These are phyloP conservation scores for Drosophila nikananu DNA, from an alignment of 1,140 invertebrate species.

Conservation along the genomic window DNA sequence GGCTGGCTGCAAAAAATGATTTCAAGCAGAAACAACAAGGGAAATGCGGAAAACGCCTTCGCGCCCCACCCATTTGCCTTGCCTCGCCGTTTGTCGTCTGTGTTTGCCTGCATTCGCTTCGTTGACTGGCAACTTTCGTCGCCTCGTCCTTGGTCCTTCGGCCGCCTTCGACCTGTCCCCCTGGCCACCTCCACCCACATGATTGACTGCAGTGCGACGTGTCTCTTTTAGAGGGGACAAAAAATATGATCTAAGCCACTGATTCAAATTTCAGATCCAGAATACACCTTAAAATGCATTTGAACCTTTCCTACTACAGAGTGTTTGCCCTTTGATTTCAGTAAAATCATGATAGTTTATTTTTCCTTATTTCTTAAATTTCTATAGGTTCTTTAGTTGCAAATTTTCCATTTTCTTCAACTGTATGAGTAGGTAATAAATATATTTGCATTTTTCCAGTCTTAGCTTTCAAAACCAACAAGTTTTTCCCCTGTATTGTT, in stretches of 20 bases:
- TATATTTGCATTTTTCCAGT: neutral
- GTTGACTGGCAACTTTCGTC: slow-evolving; percentile 79
- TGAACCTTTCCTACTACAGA: no score
- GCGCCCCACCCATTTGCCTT: slow-evolving; percentile 41
- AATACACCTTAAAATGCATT: slow-evolving; percentile 2
- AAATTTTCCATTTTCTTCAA: neutral
- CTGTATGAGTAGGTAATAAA: neutral
- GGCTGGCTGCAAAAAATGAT: slow-evolving; percentile 66
- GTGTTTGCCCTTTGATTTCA: neutral
- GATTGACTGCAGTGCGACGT: slow-evolving; percentile 77
- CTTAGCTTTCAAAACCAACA: neutral
- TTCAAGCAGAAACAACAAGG: slow-evolving; percentile 81
- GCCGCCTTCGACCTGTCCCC: neutral
- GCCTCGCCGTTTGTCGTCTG: slow-evolving; percentile 49
- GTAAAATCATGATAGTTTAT: neutral
- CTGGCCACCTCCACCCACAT: slow-evolving; percentile 36
- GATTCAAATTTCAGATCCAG: slow-evolving; percentile 7
- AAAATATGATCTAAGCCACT: slow-evolving; percentile 26
- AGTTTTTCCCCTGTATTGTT: slow-evolving; percentile 15
- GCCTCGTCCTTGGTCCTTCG: slow-evolving; percentile 46
- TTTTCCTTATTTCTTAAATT: neutral
- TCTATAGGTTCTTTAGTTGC: neutral
- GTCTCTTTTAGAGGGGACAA: slow-evolving; percentile 42
- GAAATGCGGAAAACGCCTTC: slow-evolving; percentile 78
- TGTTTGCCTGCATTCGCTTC: slow-evolving; percentile 78